Base-by-base conservation (phyloP, 2,797 vertebrate genomes). In the Natrix natrix region DNA sequence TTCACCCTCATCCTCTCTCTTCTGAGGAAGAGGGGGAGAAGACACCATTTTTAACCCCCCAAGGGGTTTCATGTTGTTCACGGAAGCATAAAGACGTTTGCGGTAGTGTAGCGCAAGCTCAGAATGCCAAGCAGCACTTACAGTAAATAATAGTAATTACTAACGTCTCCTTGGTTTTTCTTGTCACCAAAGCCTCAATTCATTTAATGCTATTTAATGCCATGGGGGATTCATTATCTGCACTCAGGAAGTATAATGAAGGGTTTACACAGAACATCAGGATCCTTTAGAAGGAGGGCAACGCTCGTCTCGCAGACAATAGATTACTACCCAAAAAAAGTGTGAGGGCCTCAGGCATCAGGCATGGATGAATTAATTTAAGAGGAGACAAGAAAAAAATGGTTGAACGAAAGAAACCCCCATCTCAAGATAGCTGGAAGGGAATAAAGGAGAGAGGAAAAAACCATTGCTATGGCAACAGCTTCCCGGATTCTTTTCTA, bases 381-480 rank as follows among this genome's bases (percentile, higher is more conserved):
- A 93, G 94, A 92, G 28, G 89, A 95, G 90, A 94, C 74, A 1
- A 91, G 60, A 37, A 89, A 52, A 88, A 88, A 91, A 93, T 86
- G 91, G 89, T 37, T 86, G 91, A 88, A 93, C 92, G 90, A 43
- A 48, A 83, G 91, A 95, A 83, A 91, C 92, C 90, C 91, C 66
- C 90, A 95, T 86, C 24, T 66, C 43, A 95, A 89, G 61, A 78
- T 93, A 92, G 59, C 93, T 86, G 12, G 37, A 69, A 66, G 0
- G 32, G 4, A 6, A 83, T 24, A 83, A 60, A 5, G 60, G 59
- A 56, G 61, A 5, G 57, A 55, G 52, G 52, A 11, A 12, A 26
- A 61, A 88, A 66, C 1, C 0, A 94, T 97, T 97, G 95, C 96
- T 96, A 94, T 6, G 93, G 96, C 95, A 97, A 98, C 97, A 92